Conservation (phyloP, 2,113 vertebrate genomes). For the Hippocampus mohnikei region DNA sequence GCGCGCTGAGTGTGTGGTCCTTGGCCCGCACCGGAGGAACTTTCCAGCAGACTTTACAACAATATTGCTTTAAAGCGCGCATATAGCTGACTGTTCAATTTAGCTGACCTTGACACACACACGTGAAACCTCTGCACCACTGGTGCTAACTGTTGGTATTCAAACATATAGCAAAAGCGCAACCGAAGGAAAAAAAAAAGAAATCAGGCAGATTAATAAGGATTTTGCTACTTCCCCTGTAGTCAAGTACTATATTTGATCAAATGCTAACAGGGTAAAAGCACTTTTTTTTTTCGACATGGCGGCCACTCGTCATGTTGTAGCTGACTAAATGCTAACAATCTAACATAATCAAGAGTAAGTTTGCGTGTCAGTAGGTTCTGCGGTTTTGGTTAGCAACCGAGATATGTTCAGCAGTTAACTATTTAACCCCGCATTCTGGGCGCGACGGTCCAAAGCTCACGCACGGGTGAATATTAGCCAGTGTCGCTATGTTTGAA, state of each 20-base stretch:
- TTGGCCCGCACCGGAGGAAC: conserved; percentile 33
- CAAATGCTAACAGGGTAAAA: not conserved
- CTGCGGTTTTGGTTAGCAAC: too few relatives aligned
- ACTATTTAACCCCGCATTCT: not conserved
- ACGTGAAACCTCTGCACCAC: conserved; percentile 13
- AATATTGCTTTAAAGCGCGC: conserved; percentile 63
- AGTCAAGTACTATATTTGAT: not conserved
- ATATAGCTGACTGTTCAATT: conserved; percentile 56
- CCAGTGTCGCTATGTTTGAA: conserved; percentile 36
- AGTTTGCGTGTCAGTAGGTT: too few relatives aligned
- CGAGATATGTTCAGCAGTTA: not conserved
- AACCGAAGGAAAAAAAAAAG: not conserved
- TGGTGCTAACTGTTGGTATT: not conserved
- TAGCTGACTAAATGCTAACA: too few relatives aligned
- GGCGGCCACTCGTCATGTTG: too few relatives aligned
- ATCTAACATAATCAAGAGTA: too few relatives aligned
- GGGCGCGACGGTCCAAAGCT: conserved; percentile 30
- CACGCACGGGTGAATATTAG: conserved; percentile 20
- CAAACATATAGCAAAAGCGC: not conserved
- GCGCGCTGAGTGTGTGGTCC: conserved; percentile 59
- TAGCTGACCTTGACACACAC: conserved; percentile 42
- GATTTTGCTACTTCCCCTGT: not conserved
- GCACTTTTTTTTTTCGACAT: too few relatives aligned
- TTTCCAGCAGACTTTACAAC: conserved; percentile 61
- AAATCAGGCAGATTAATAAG: not conserved